Base-by-base conservation (phyloP, 2,797 vertebrate species). In the Dipus sagitta region DNA sequence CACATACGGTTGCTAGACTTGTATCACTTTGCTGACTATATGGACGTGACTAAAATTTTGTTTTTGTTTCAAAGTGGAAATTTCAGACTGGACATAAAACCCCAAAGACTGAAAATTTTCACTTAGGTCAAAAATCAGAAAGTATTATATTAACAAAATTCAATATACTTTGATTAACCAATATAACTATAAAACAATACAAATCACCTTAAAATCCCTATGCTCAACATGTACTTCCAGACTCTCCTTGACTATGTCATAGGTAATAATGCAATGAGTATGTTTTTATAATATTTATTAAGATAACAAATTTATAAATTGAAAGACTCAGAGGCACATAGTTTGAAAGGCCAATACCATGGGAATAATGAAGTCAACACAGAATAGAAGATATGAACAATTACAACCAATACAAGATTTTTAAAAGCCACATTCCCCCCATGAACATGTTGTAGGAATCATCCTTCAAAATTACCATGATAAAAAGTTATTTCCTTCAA, bases 211-310 rank as follows among this genome's bases (percentile, higher is more conserved):
- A 71, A 97, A 96, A 97, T 68, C 91, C 91, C 77, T 9, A 2
- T 96, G 87, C 93, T 94, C 94, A 97, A 90, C 87, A 95, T 91
- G 71, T 97, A 97, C 97, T 97, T 98, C 98, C 85, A 98, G 83
- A 91, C 85, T 92, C 93, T 93, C 81, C 75, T 96, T 71, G 91
- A 97, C 97, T n/a, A 96, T 94, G 34, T 65, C 97, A 95, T 71
- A 96, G 77, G 90, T 97, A 98, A 97, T 94, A 94, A 98, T 96
- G 97, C 98, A 98, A 89, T 93, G 94, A 97, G 98, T 97, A 98
- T 54, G 86, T 98, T 98, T 98, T 98, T 98, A 98, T 97, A 98
- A 93, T 96, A 97, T 98, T 98, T 98, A 98, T 99, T 98, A 98
- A 97, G 98, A 97, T 98, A 98, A 98, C 97, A 98, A 98, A 98